Base-by-base conservation (phyloP, 1,140 invertebrate genomes). In the Rhyzopertha dominica region DNA sequence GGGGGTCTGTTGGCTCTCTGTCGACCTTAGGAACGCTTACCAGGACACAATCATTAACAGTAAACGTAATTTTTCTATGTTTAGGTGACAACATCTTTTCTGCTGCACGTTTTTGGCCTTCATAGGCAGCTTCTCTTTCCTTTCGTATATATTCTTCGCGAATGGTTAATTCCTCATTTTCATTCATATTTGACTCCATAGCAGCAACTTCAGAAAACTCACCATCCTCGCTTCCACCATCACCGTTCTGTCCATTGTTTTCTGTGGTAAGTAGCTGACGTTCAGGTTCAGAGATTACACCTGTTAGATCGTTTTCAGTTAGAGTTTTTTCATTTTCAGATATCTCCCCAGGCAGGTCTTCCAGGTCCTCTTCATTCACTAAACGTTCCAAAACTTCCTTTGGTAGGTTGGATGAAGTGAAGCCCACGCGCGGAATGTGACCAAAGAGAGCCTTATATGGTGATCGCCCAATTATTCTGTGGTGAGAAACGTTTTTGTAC, bases 21-120 rank as follows among this genome's bases (percentile, higher is more conserved):
- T 50, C 54, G 22, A 58, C 40, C 56, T 51, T 58, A 18, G 58
- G 51, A 26, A 58, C 48, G 49, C 56, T 47, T 13, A 58, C 47
- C 36, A 51, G 23, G 12, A 60, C 44, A 35, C 38, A 38, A 37
- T 51, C 13, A 12, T 47, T 44, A 23, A 52, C 36, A 31, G 48
- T 16, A 14, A 55, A 40, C 41, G 47, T 20, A 8, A 58, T 51
- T 48, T 55, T 59, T 30, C 55, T 49, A 35, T 44, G 28, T n/a
- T 44, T 44, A 5, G 18, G 18, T 13, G 46, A 24, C 30, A 40
- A 26, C 47, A 53, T 58, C 56, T 60, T 53, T 25, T 58, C 49
- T 40, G 55, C 53, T 13, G 50, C 50, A 41, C 50, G 46, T 49
- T 53, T 53, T 49, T 54, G 48, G 35, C 51, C 49, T 17, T 35